Evolutionary conservation across 2,888 invertebrate genomes (phyloP), one percentile per base, ranked within the genome.

Genomic region (Meteorus colon): DNA sequence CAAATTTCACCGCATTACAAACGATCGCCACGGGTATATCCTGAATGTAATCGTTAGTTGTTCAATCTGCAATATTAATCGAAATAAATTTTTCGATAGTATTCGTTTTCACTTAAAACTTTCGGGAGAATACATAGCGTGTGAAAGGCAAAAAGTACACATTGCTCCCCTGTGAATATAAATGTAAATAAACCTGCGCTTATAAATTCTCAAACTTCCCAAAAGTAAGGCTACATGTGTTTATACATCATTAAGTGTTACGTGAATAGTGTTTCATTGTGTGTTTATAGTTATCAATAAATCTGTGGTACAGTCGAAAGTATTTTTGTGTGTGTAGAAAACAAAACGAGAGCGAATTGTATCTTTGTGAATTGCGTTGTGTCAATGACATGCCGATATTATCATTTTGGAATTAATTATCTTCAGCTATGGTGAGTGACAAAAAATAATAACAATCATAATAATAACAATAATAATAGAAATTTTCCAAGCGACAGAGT

Each of bases 341-440:
- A 45, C 2, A 16, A n/a, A 48, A n/a, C 19, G 45, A 48, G 41
- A 45, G 73, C 72, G 63, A 73, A 31, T 68, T 24, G 62, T 68
- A 34, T 12, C 19, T 65, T 3, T 4, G 29, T 63, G 12, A 37
- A n/a, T 19, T 55, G 19, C 1, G 10, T 55, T 55, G 55, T 55
- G 55, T 55, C 19, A 19, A 55, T 55, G 79, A 80, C 55, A 81
- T 81, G 80, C 79, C 71, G 80, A 41, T 80, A 78, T 77, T 73
- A 73, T 73, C 67, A 59, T 37, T 29, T 77, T 77, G 80, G 77
- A 80, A 77, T 81, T 80, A 77, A 79, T 77, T 60, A 27, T 74
- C 75, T 51, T 68, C 76, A 77, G 77, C 73, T 69, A 81, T 81
- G 81, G 81, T 81, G 37, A 79, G 81, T 76, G n/a, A 27, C 24